phyloP scores from a whole-genome alignment of 2,113 vertebrate genomes.

The Trichomycterus rosablanca region DNA sequence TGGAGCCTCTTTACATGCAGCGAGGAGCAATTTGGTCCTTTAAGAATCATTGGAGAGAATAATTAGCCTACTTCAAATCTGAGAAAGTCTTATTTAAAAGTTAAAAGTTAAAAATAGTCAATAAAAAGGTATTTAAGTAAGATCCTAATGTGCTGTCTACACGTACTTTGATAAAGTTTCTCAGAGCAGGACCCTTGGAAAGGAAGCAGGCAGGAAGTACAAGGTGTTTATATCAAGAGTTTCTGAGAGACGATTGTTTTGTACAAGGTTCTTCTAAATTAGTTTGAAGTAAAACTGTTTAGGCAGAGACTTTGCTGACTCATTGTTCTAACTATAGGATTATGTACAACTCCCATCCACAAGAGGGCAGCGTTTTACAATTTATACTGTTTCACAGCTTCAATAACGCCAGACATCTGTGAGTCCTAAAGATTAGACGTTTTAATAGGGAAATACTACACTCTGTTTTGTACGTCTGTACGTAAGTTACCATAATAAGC shows the following conservation, averaged over 20 bases:
- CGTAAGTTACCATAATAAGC: too few species aligned
- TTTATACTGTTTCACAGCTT: background rate
- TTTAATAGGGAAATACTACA: too few species aligned
- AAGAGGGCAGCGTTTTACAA: constrained; percentile 17
- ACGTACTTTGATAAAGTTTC: background rate
- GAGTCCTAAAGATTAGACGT: too few species aligned
- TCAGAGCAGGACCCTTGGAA: background rate
- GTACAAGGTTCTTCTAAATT: background rate
- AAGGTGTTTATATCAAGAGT: background rate
- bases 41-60: background rate
- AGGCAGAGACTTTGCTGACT: background rate
- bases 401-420: background rate
- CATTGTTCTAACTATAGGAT: background rate
- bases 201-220: background rate
- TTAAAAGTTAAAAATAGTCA: too few species aligned
- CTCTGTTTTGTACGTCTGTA: too few species aligned
- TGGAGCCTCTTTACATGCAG: background rate
- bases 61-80: too few species aligned
- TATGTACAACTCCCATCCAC: background rate
- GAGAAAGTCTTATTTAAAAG: too few species aligned
- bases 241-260: background rate
- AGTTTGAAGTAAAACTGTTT: background rate
- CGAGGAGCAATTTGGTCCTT: background rate
- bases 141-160: background rate
- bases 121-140: too few species aligned